Evolutionary conservation across 1,140 invertebrate genomes (phyloP), one percentile per base, ranked within the genome.

Genomic region (Drosophila punjabiensis): DNA sequence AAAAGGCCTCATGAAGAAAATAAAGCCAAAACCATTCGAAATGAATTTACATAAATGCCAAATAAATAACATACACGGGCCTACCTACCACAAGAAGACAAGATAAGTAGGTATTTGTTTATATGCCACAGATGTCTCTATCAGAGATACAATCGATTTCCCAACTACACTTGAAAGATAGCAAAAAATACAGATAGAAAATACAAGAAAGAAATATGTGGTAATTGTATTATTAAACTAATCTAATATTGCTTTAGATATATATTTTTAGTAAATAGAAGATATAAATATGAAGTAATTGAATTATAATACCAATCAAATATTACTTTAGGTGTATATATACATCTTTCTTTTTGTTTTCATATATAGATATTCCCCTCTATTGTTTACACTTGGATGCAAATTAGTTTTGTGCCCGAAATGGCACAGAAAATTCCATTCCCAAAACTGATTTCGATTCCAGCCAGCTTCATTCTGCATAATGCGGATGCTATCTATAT

Each of bases 371-470:
- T 24, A 66, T 67, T 55, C 32, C 65, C 37, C 50, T 47, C 32
- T 53, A 59, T 78, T 78, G 76, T 78, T 78, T 78, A 78, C 74
- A 78, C 76, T 78, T 56, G 30, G 41, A 78, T 78, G 76, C 75
- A 78, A 78, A 78, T 78, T 78, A 78, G 64, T 56, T 78, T 78
- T 55, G 75, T 76, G 48, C 62, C 64, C 52, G 74, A 78, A 78
- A 78, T 78, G 75, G 74, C 63, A 59, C 52, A 78, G 59, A 79
- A 32, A 71, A 71, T 71, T 71, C 68, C 68, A 71, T 14, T 47
- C 48, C 63, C 63, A 70, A 65, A 65, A 68, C 68, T 55, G 64
- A 30, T 55, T 69, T 53, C 45, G 33, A 77, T 76, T 75, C 60
- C 60, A 74, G 41, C 18, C 60, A 58, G 50, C 33, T 47, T 55